phyloP scores from a whole-genome alignment of 1,140 invertebrate species.

The Heliconius nattereri region DNA sequence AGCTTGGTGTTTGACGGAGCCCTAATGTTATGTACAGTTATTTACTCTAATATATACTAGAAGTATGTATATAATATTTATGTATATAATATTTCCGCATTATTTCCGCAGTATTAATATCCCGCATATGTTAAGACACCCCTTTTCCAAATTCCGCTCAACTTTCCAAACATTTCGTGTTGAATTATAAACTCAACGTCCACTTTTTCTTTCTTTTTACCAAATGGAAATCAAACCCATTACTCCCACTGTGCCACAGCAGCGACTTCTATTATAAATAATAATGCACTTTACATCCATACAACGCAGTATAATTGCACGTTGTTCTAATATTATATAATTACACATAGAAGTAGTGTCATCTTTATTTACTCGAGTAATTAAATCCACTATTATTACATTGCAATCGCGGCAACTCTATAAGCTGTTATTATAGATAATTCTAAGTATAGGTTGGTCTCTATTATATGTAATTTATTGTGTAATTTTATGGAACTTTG shows the following conservation, averaged over 20 bases:
- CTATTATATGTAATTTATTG: not conserved
- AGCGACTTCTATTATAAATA: not conserved
- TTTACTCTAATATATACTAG: not conserved
- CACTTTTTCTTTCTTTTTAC: too few species aligned
- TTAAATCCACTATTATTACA: not conserved
- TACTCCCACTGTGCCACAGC: too few species aligned
- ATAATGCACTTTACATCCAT: not conserved
- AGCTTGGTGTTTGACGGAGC: conserved; percentile 32
- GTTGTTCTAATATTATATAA: not conserved
- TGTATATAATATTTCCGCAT: too few species aligned
- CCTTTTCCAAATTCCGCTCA: too few species aligned
- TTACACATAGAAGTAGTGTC: not conserved
- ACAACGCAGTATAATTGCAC: not conserved
- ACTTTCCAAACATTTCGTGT: too few species aligned
- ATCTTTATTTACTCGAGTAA: conserved; percentile 5
- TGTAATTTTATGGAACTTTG: not conserved
- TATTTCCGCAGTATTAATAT: too few species aligned
- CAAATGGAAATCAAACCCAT: too few species aligned
- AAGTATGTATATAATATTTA: too few species aligned
- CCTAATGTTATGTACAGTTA: not conserved
- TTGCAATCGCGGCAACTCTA: not conserved
- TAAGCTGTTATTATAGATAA: not conserved
- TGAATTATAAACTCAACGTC: too few species aligned
- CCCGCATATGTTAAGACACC: too few species aligned
- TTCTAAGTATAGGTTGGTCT: not conserved